Conservation (phyloP, 2,113 vertebrate species). For the Cyprichromis sp. region DNA sequence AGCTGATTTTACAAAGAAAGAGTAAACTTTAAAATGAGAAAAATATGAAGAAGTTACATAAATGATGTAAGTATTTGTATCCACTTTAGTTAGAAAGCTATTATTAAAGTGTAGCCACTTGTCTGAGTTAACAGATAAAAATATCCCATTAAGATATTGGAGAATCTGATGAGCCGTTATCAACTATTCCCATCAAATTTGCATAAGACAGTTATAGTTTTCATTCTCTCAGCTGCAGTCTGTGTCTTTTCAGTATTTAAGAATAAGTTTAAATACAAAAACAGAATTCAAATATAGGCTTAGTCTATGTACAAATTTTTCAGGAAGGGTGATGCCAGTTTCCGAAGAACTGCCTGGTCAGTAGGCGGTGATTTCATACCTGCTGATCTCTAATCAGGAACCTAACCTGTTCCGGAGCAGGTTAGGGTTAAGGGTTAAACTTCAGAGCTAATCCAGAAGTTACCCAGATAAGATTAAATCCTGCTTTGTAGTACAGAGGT, state of each 20-base stretch:
- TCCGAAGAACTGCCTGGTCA: neutral
- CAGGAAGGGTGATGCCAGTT: neutral
- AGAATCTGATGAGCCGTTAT: neutral
- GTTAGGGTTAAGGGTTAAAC: neutral
- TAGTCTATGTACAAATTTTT: neutral
- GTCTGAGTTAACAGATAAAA: neutral
- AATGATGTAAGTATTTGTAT: neutral
- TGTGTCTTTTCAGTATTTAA: neutral
- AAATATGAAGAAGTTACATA: neutral
- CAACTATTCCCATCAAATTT: neutral
- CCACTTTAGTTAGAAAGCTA: neutral
- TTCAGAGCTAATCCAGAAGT: neutral
- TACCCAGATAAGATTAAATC: neutral
- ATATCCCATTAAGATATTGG: neutral
- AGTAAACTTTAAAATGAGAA: neutral
- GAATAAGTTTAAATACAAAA: neutral
- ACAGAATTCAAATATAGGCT: neutral
- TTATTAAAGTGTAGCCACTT: neutral
- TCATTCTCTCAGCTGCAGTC: neutral
- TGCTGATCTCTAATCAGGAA: neutral
- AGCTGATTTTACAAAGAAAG: neutral
- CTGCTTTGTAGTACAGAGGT: neutral
- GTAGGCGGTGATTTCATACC: neutral
- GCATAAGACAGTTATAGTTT: neutral
- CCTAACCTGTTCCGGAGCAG: neutral